Evolutionary conservation across 2,888 invertebrate species (phyloP).

Genomic region (Machimus atricapillus): DNA sequence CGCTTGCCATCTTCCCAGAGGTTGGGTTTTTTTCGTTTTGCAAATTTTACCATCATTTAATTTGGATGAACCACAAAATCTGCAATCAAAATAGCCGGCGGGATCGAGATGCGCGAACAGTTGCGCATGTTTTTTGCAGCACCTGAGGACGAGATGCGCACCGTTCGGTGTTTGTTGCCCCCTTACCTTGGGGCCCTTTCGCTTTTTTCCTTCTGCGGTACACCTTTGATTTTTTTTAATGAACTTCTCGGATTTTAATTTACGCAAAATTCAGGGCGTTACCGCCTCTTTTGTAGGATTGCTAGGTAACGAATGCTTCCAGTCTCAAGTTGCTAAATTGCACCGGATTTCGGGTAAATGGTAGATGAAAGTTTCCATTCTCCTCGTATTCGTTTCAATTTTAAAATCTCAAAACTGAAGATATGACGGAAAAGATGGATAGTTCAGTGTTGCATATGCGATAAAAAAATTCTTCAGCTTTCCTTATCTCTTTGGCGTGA

Average conservation of each 20-base stretch:
- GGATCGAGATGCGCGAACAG: slow-evolving; percentile 22
- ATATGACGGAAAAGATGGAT: not conserved
- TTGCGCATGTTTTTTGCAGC: slow-evolving; percentile 33
- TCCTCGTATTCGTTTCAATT: not conserved
- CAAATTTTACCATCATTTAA: slow-evolving; percentile 33
- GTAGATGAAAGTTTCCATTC: not conserved
- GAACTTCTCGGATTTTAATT: slow-evolving; percentile 30
- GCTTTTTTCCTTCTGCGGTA: not conserved
- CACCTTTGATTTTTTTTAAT: slow-evolving; percentile 23
- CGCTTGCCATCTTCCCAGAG: not conserved
- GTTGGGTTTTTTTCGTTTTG: not conserved
- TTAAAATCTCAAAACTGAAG: not conserved
- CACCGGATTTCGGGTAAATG: not conserved
- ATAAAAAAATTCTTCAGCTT: not conserved
- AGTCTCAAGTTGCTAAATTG: not conserved
- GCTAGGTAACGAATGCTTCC: not conserved
- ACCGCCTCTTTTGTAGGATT: slow-evolving; percentile 2
- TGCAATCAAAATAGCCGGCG: slow-evolving; percentile 22
- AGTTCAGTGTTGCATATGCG: not conserved
- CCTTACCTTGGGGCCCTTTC: not conserved
- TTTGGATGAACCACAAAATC: slow-evolving; percentile 39
- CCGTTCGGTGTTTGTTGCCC: not conserved
- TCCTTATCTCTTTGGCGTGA: not conserved
- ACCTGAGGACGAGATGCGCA: not conserved
- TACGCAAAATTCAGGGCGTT: slow-evolving; percentile 31